Conservation (phyloP, 2,888 invertebrate species). For the Rhagium mordax region DNA sequence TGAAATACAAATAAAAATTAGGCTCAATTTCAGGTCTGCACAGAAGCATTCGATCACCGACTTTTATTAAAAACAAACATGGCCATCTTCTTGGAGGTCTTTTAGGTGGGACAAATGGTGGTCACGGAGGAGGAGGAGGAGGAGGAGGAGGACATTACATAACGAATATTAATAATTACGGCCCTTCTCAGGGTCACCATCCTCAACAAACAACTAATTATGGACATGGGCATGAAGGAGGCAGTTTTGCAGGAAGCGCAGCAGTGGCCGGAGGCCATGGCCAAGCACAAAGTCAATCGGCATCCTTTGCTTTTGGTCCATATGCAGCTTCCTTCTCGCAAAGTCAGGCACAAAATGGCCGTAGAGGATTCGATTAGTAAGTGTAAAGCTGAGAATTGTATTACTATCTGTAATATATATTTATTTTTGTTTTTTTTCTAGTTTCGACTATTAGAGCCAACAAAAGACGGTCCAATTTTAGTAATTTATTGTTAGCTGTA, state of each 20-base stretch:
- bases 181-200: constrained; percentile 12
- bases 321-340: constrained; percentile 49
- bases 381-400: not conserved
- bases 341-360: constrained; percentile 47
- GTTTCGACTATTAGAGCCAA: constrained; percentile 21
- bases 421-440: constrained; percentile 16
- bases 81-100: constrained; percentile 38
- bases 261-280: constrained; percentile 40
- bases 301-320: constrained; percentile 51
- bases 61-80: constrained; percentile 39
- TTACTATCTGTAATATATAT: not conserved
- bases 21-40: constrained; percentile 21
- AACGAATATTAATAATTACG: constrained; percentile 45
- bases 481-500: not conserved
- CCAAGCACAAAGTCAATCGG: constrained; percentile 50
- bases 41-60: constrained; percentile 27
- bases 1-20: too few relatives aligned
- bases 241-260: constrained; percentile 44
- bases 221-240: constrained; percentile 32
- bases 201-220: constrained; percentile 14
- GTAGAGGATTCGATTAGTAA: constrained; percentile 28
- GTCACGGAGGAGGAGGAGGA: constrained; percentile 38
- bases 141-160: constrained; percentile 36
- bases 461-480: not conserved
- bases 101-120: constrained; percentile 33